Base-by-base conservation (phyloP, 2,797 vertebrate genomes). In the Enteromius afrohamiltoni region DNA sequence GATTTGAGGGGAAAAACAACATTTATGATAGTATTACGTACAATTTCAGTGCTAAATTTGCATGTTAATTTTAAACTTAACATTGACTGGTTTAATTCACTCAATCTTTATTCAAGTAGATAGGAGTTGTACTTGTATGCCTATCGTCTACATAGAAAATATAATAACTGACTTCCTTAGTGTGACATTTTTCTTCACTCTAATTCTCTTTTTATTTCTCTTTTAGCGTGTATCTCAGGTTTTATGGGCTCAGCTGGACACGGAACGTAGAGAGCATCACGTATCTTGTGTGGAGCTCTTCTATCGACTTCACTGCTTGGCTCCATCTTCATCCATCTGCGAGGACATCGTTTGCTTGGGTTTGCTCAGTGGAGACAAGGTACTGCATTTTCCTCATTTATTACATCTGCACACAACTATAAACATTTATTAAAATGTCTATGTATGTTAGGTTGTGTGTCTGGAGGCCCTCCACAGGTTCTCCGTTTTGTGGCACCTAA, bases 401-500 rank as follows among this genome's bases (percentile, higher is more conserved):
- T 26, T 49, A 77, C 37, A 71, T 51, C 34, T 8, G 71, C 51
- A 42, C 49, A 17, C 31, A 29, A 14, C 42, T 16, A 53, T 2
- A 29, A 60, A 60, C 37, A n/a, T 23, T 65, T 29, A 29, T 82
- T 51, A 53, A 49, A 34, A 1, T 82, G 17, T 40, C 2, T 77
- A 13, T 45, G 47, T 82, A 34, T 67, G 40, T 79, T 75, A 97
- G 96, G 93, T 93, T 34, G 95, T 95, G 5, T 94, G 96, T 71
- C 86, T 99, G 90, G 98, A 99, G 90, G 97, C 98, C 0, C 93
- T 99, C 13, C 97, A 97, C 87, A 93, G 97, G 65, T 99, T 99
- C 86, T 98, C 98, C 1, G 93, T 99, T 80, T 94, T 99, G 85
- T 99, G 98, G 98, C 98, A 99, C 91, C 95, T 99, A 91, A 99